phyloP scores from a whole-genome alignment of 2,888 invertebrate genomes.

The Apodemia zela region DNA sequence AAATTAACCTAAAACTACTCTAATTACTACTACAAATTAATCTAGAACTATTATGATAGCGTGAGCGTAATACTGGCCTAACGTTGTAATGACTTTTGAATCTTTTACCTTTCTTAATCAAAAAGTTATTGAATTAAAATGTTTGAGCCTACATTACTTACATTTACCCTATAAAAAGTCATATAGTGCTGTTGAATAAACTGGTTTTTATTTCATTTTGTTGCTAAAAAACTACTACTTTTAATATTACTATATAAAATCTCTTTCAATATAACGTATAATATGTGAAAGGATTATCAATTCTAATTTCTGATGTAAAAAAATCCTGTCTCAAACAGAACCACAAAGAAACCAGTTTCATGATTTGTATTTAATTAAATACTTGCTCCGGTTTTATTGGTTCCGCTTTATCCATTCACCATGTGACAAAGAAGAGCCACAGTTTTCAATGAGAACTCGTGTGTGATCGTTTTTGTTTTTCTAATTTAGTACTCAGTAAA shows the following conservation, averaged over 20 bases:
- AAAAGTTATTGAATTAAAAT: too few relatives aligned
- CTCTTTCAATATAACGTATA: neutral
- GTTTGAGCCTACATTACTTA: too few relatives aligned
- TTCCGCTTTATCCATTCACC: neutral
- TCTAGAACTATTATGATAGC: too few relatives aligned
- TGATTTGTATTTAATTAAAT: conserved; percentile 3
- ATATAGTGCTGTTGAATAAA: too few relatives aligned
- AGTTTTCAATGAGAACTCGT: conserved; percentile 50
- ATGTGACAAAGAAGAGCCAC: conserved; percentile 27
- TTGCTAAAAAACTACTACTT: too few relatives aligned
- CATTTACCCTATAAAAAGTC: too few relatives aligned
- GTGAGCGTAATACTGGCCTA: too few relatives aligned
- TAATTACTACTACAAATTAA: too few relatives aligned
- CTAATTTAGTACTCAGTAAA: conserved; percentile 66
- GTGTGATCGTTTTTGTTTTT: conserved; percentile 53
- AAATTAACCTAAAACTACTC: too few relatives aligned
- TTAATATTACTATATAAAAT: neutral
- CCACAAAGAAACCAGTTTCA: conserved; percentile 3
- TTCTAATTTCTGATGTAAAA: neutral
- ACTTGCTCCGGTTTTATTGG: neutral
- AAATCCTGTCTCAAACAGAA: neutral
- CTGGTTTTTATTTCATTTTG: too few relatives aligned
- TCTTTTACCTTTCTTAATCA: too few relatives aligned
- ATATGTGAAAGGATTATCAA: neutral
- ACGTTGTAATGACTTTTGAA: too few relatives aligned